Evolutionary conservation across 2,888 invertebrate species (phyloP).

Genomic region (Ecdyonurus torrentis): DNA sequence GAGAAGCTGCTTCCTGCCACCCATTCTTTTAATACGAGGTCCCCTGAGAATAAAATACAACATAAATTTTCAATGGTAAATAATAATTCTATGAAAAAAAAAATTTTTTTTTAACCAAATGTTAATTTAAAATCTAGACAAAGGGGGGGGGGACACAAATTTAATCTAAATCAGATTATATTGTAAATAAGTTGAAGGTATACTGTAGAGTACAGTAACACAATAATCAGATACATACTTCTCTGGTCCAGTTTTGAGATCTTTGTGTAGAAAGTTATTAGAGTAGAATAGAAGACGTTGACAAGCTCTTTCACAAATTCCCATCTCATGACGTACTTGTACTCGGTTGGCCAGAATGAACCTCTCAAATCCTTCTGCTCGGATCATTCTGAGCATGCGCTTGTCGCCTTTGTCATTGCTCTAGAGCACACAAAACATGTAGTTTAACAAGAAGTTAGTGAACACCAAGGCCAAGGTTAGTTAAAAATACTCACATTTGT

Average conservation of each 20-base stretch:
- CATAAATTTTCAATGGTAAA: neutral
- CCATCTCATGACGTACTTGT: conserved; percentile 10
- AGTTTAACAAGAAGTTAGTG: neutral
- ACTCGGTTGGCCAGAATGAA: conserved; percentile 12
- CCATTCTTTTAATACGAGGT: conserved; percentile 7
- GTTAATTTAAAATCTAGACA: neutral
- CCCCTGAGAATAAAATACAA: neutral
- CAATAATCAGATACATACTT: conserved; percentile 10
- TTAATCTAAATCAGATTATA: neutral
- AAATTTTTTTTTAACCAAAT: no score
- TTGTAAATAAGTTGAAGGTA: neutral
- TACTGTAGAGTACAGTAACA: no score
- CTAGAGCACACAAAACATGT: no score
- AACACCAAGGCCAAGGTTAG: neutral
- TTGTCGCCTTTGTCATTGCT: neutral
- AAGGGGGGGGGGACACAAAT: neutral
- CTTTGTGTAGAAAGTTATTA: conserved; percentile 15
- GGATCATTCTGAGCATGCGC: neutral
- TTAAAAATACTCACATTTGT: neutral
- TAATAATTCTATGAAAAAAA: neutral
- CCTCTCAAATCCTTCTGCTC: conserved; percentile 11
- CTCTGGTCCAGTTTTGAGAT: conserved; percentile 12
- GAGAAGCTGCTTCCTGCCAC: conserved; percentile 8
- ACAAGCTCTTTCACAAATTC: conserved; percentile 14
- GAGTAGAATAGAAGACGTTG: conserved; percentile 14